Evolutionary conservation across 2,113 vertebrate genomes (phyloP).

Genomic region (Serilophus lunatus): DNA sequence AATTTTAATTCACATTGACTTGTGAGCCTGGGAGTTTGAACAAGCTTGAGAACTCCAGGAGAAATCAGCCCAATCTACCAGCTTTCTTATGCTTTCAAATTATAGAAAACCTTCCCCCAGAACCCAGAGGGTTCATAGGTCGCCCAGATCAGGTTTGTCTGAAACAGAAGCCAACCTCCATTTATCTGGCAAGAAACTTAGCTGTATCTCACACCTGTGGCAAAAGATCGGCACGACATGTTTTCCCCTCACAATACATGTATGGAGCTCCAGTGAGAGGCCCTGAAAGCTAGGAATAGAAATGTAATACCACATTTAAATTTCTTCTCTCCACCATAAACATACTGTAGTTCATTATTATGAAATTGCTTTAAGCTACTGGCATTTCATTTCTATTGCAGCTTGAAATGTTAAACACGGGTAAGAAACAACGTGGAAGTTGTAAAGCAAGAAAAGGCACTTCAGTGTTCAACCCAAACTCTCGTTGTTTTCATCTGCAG

Average conservation of each 20-base stretch:
- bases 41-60: not conserved
- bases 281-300: not conserved
- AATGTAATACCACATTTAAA: not conserved
- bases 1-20: constrained; percentile 1
- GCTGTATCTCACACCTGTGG: not conserved
- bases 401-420: not conserved
- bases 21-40: not conserved
- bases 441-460: not conserved
- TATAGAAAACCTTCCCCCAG: not conserved
- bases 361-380: not conserved
- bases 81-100: not conserved
- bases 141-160: not conserved
- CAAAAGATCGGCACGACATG: not conserved
- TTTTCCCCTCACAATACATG: not conserved
- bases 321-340: not conserved
- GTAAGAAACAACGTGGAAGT: not conserved
- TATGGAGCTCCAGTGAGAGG: not conserved
- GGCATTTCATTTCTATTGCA: not conserved
- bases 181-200: not conserved
- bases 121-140: not conserved
- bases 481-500: not conserved
- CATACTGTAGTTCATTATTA: not conserved
- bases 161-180: not conserved
- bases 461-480: not conserved
- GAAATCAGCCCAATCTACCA: not conserved